These are phyloP conservation scores for Scleropages formosus DNA, from an alignment of 2,797 vertebrate genomes.

Conservation along the genomic window DNA sequence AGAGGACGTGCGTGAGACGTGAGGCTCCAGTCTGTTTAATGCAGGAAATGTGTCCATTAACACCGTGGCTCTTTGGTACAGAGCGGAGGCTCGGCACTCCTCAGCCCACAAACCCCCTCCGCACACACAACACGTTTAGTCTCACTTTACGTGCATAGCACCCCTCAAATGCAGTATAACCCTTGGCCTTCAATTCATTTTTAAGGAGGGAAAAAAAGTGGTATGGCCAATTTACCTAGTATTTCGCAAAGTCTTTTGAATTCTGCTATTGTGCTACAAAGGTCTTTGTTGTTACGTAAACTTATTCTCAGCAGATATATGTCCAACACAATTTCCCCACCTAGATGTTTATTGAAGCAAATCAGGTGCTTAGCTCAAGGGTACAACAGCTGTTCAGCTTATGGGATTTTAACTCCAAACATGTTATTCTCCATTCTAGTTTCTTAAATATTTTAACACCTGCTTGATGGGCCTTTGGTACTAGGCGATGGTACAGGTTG, in stretches of 20 bases:
- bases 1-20: conserved; percentile 1
- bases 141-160: too few species aligned
- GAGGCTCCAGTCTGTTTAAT: conserved; percentile 44
- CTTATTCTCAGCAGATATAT: background rate
- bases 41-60: conserved; percentile 44
- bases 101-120: background rate
- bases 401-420: too few species aligned
- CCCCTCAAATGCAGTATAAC: too few species aligned
- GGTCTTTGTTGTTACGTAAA: background rate
- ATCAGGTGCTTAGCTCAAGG: too few species aligned
- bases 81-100: conserved; percentile 16
- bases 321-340: too few species aligned
- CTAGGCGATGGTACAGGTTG: background rate
- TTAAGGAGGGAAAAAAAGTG: too few species aligned
- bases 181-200: background rate
- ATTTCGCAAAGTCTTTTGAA: too few species aligned
- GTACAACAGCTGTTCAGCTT: too few species aligned
- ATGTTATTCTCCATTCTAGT: too few species aligned
- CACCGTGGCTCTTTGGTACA: conserved; percentile 19
- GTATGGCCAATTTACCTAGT: too few species aligned
- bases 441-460: background rate
- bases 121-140: background rate
- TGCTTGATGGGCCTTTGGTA: too few species aligned
- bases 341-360: too few species aligned
- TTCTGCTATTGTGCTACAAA: background rate